phyloP scores from a whole-genome alignment of 2,888 invertebrate genomes.

The Drosophila maculinotata region DNA sequence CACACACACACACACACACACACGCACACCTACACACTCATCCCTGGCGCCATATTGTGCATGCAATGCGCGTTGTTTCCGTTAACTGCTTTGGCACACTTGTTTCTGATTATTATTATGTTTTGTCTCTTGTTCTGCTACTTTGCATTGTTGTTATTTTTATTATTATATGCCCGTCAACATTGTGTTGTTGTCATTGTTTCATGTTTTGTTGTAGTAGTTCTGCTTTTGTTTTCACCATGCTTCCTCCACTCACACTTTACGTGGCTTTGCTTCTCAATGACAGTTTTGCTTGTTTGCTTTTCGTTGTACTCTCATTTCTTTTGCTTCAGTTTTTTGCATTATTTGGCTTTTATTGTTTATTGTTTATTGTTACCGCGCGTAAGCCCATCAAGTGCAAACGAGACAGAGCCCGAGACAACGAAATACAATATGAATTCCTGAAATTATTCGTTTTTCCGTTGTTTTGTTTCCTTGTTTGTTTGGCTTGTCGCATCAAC shows the following conservation, averaged over 20 bases:
- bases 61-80: conserved; percentile 81
- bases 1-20: conserved; percentile 6
- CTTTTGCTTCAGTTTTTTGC: conserved; percentile 37
- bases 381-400: neutral
- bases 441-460: conserved; percentile 31
- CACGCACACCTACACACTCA: conserved; percentile 38
- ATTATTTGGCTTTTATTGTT: conserved; percentile 59
- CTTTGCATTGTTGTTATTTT: conserved; percentile 60
- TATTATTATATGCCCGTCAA: conserved; percentile 58
- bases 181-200: conserved; percentile 46
- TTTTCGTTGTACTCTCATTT: conserved; percentile 16
- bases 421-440: conserved; percentile 24
- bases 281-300: conserved; percentile 28
- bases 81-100: conserved; percentile 82
- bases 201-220: conserved; percentile 36
- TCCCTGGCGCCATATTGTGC: conserved; percentile 73
- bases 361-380: conserved; percentile 42
- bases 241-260: conserved; percentile 37
- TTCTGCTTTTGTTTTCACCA: conserved; percentile 53
- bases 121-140: conserved; percentile 71
- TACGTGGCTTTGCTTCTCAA: conserved; percentile 14
- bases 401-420: neutral
- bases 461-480: conserved; percentile 16
- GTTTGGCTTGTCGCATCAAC: conserved; percentile 31
- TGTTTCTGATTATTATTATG: conserved; percentile 81